These are phyloP conservation scores for Phenacoccus solenopsis DNA, from an alignment of 1,140 invertebrate genomes.

Conservation along the genomic window DNA sequence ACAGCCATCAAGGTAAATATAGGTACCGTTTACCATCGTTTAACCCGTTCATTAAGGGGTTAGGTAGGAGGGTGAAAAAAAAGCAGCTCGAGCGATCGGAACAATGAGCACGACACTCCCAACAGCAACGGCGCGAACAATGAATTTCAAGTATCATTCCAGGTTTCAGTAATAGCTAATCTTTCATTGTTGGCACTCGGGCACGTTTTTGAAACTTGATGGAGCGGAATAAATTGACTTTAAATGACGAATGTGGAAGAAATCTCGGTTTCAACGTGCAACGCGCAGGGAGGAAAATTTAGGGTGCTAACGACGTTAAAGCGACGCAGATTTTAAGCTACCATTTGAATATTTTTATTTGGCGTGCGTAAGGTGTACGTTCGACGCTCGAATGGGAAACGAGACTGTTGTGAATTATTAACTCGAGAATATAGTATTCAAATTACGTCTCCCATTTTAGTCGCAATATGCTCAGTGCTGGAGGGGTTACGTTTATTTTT, in stretches of 20 bases:
- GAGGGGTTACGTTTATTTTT: too few species aligned
- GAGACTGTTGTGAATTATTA: too few species aligned
- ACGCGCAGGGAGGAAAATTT: neutral
- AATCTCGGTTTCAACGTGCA: neutral
- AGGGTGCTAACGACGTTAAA: neutral
- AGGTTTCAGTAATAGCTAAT: neutral
- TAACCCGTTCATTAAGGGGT: neutral
- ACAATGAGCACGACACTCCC: neutral
- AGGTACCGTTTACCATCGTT: neutral
- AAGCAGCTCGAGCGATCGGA: neutral
- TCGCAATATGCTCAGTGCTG: too few species aligned
- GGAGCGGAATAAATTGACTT: neutral
- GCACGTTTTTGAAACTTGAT: neutral
- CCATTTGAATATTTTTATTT: too few species aligned
- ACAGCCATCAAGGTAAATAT: neutral
- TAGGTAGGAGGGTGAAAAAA: neutral
- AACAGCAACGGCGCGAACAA: neutral
- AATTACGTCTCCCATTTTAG: too few species aligned
- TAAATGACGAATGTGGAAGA: neutral
- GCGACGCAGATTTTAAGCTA: neutral
- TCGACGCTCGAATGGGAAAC: too few species aligned
- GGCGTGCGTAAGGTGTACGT: too few species aligned
- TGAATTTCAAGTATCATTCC: slow-evolving; percentile 2
- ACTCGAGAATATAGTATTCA: too few species aligned
- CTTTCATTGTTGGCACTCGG: neutral